Base-by-base conservation (phyloP, 2,113 vertebrate genomes). In the Mustela lutreola region DNA sequence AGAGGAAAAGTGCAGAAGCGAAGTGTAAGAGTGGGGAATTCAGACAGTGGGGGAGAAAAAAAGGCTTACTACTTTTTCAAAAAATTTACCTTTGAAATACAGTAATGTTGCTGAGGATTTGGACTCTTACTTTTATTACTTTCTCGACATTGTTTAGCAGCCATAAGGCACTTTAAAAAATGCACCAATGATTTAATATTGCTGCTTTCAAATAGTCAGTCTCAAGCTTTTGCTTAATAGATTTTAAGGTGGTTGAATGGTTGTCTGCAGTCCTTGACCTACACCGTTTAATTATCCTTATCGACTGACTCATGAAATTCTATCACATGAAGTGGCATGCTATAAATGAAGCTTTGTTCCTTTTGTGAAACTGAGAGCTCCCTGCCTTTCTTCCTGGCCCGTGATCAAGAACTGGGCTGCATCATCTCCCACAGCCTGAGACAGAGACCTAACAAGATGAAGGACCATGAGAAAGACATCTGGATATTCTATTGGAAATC, bases 261-360 rank as follows among this genome's bases (percentile, higher is more conserved):
- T 48, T 96, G 73, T 81, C 45, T 96, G 62, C 87, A 76, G 94
- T 92, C 95, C 92, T 97, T 97, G 97, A 95, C 89, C 95, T 92
- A 80, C 78, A 76, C 80, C n/a, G 65, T 86, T 97, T 96, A 97
- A 96, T 98, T 96, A 95, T 96, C 87, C 87, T 89, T 88, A 94
- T 97, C 9, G n/a, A 93, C 87, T 67, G 89, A 92, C 70, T 92
- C 89, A 78, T 56, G 90, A 84, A 95, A 94, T 82, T 89, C 96
- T 79, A 50, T 73, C 62, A 14, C 11, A 79, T 0, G 4, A 83
- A 36, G 79, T 48, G 73, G 45, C 76, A 70, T 81, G 79, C 89
- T 94, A 18, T 83, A 89, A 97, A 97, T 60, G 94, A 85, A 86
- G 80, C 87, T 96, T 70, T 94, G 92, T 94, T 71, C 82, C 56